A percentile compares a stretch with the other conserved stretches of the same genome.
These are phyloP conservation scores for Hirtodrosophila duncani DNA, from an alignment of 2,888 invertebrate species.

Conservation along the genomic window DNA sequence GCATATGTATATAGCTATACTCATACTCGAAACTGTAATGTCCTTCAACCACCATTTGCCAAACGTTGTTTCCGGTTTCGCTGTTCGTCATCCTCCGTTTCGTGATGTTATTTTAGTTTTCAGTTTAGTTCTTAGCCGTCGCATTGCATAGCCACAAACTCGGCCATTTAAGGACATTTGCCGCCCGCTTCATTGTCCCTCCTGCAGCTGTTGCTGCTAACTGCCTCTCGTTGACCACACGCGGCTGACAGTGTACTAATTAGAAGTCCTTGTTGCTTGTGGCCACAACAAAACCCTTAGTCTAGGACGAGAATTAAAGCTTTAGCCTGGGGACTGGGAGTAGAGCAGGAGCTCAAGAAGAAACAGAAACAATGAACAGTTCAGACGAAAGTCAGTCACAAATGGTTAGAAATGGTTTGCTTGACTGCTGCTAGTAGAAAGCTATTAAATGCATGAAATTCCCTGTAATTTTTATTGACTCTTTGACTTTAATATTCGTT, in stretches of 20 bases:
- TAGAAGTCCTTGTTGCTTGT: conserved; percentile 73
- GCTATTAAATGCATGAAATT: too few relatives aligned
- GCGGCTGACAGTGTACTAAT: conserved; percentile 70
- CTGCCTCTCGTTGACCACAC: conserved; percentile 18
- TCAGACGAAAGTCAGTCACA: too few relatives aligned
- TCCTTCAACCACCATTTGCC: conserved; percentile 53
- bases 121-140: conserved; percentile 60
- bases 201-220: not conserved
- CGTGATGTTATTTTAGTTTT: conserved; percentile 47
- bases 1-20: too few relatives aligned
- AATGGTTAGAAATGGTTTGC: too few relatives aligned
- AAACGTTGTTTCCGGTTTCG: conserved; percentile 35
- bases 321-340: too few relatives aligned
- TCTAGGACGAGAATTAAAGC: too few relatives aligned
- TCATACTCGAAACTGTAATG: conserved; percentile 56
- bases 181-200: conserved; percentile 58
- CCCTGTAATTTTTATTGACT: conserved; percentile 25
- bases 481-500: conserved; percentile 44
- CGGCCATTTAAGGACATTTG: conserved; percentile 72
- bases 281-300: conserved; percentile 65
- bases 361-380: too few relatives aligned
- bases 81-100: conserved; percentile 17
- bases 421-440: too few relatives aligned
- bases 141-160: conserved; percentile 61
- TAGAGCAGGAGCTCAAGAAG: too few relatives aligned